Evolutionary conservation across 2,797 vertebrate genomes (phyloP), one percentile per base, ranked within the genome.

Genomic region (Macropus fuliginosus): DNA sequence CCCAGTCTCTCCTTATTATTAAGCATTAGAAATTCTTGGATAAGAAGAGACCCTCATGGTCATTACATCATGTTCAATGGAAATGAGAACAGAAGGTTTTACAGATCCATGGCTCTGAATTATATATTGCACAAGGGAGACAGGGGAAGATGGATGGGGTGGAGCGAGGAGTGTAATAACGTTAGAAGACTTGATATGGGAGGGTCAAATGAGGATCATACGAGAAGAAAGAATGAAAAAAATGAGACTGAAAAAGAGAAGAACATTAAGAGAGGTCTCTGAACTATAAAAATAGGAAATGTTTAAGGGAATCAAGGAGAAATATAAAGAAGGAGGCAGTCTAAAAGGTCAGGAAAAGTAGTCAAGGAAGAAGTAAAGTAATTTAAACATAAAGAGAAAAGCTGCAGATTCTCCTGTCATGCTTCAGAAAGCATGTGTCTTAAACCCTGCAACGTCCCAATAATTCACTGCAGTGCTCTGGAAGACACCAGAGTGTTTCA

Each of bases 301-400:
- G 96, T 94, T 93, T 97, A 96, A 95, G 95, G 92, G 95, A 95
- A 93, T 96, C 97, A 94, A 97, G 95, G 97, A 96, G 97, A 97
- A 97, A 97, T 96, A 54, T 50, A 95, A 97, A 96, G 95, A 92
- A 95, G 94, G 91, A 92, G 93, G 74, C 66, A 14, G 94, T 96
- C 54, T 89, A 11, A 98, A 98, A 97, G 97, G 97, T 98, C 96
- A 98, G 94, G 87, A 96, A 96, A 97, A 97, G 96, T 97, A 98
- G 97, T 97, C 97, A 98, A 98, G 97, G 95, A 97, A 97, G 97
- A 97, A 98, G 97, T 94, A 94, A 97, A 97, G 95, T 98, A 97
- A 98, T 98, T 98, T 97, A 96, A 97, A 97, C 97, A 96, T 92
- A 94, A 96, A 97, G 97, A 94, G 91, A 57, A 96, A 92, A 93